phyloP scores from a whole-genome alignment of 2,797 vertebrate genomes.

The Sus cebifrons region DNA sequence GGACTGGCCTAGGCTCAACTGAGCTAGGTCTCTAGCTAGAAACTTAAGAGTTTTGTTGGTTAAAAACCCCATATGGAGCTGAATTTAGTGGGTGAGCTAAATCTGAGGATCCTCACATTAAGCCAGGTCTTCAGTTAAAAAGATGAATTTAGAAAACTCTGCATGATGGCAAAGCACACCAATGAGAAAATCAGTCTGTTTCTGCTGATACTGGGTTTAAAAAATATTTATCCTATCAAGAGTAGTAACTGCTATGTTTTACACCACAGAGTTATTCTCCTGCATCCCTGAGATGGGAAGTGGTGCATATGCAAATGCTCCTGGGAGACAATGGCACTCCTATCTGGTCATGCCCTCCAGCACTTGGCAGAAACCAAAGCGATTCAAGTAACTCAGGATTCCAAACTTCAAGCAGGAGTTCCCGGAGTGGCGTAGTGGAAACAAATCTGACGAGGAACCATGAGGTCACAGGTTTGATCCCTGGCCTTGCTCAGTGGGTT shows the following conservation, averaged over 20 bases:
- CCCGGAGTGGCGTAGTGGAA: too few species aligned
- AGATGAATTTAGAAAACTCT: conserved; percentile 23
- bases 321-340: neutral
- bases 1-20: too few species aligned
- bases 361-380: neutral
- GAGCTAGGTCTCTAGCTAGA: neutral
- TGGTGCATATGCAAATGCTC: too few species aligned
- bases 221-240: neutral
- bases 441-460: too few species aligned
- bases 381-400: neutral
- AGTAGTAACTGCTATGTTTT: neutral
- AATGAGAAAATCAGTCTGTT: neutral
- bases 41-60: neutral
- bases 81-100: neutral
- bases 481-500: too few species aligned
- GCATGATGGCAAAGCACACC: neutral
- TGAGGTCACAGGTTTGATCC: too few species aligned
- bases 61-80: neutral
- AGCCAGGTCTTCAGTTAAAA: neutral
- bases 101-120: neutral
- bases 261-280: neutral
- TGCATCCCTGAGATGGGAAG: neutral
- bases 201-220: neutral
- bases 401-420: neutral
- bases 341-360: neutral